phyloP scores from a whole-genome alignment of 2,113 vertebrate species.

The Lepisosteus osseus region DNA sequence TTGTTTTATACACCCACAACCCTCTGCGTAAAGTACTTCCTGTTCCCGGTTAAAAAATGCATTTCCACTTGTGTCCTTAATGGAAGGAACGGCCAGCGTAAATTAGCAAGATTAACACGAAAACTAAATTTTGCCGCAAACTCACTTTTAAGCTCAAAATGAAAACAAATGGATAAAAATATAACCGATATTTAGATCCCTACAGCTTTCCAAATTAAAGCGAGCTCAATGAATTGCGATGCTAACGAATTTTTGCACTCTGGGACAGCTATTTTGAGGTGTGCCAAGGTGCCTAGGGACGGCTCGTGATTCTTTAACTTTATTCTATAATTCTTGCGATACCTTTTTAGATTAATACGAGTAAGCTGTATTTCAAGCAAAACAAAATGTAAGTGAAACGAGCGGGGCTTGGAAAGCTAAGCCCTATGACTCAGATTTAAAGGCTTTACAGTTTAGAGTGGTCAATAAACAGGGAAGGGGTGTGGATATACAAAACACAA shows the following conservation, averaged over 20 bases:
- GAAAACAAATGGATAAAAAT: too few relatives aligned
- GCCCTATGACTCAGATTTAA: not conserved
- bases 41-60: too few relatives aligned
- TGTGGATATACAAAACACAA: not conserved
- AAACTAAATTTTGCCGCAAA: too few relatives aligned
- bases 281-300: not conserved
- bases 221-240: not conserved
- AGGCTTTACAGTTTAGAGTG: not conserved
- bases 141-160: too few relatives aligned
- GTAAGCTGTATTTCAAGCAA: too few relatives aligned
- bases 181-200: not conserved
- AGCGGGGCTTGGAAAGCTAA: constrained; percentile 5
- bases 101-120: too few relatives aligned
- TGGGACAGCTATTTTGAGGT: not conserved
- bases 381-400: not conserved
- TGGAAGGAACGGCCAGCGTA: too few relatives aligned
- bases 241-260: not conserved
- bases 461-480: not conserved
- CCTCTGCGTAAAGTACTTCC: too few relatives aligned
- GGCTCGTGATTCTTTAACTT: not conserved
- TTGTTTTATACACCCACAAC: too few relatives aligned
- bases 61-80: too few relatives aligned
- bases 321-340: not conserved
- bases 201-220: not conserved
- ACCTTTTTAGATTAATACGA: too few relatives aligned